Percentiles rank a stretch among this genome's conserved stretches.
phyloP scores from a whole-genome alignment of 2,113 vertebrate genomes.

The Chaetodon auriga region DNA sequence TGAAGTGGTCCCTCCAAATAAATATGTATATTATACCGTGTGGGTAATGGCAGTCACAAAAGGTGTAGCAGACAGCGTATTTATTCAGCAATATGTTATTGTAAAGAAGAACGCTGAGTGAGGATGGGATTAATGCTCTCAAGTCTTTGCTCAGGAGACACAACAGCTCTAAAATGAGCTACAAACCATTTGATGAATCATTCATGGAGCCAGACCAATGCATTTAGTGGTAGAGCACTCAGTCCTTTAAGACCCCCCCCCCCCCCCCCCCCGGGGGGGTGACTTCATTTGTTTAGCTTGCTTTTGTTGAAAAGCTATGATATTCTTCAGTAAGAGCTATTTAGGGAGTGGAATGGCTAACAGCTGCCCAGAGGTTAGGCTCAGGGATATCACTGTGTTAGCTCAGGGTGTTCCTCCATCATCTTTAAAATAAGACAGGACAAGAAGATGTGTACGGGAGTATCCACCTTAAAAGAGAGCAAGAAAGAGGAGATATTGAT shows the following conservation, averaged over 20 bases:
- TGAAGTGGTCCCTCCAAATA: slow-evolving; percentile 9
- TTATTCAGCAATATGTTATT: slow-evolving; percentile 43
- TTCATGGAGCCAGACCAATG: slow-evolving; percentile 73
- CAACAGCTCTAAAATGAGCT: slow-evolving; percentile 75
- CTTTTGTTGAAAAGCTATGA: slow-evolving; percentile 53
- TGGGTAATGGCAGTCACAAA: slow-evolving; percentile 23
- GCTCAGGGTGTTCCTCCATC: slow-evolving; percentile 65
- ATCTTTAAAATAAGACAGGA: slow-evolving; percentile 71
- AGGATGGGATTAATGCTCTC: slow-evolving; percentile 61
- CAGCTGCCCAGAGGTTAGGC: slow-evolving; percentile 55
- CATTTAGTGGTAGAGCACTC: slow-evolving; percentile 75
- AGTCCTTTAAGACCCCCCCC: slow-evolving; percentile 53
- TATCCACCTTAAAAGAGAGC: slow-evolving; percentile 69
- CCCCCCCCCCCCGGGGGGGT: slow-evolving; percentile 46
- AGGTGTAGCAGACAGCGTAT: slow-evolving; percentile 39
- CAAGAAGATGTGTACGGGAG: slow-evolving; percentile 61
- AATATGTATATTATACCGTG: slow-evolving; percentile 11
- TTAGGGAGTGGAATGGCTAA: slow-evolving; percentile 44
- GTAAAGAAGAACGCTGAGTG: slow-evolving; percentile 37
- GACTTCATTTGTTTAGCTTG: slow-evolving; percentile 69
- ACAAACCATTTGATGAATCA: slow-evolving; percentile 78
- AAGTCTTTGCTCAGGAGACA: slow-evolving; percentile 65
- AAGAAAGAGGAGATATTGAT: slow-evolving; percentile 79
- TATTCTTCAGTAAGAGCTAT: slow-evolving; percentile 51
- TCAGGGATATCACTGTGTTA: slow-evolving; percentile 46